Base-by-base conservation (phyloP, 1,140 invertebrate genomes). In the Scaptomyza montana region DNA sequence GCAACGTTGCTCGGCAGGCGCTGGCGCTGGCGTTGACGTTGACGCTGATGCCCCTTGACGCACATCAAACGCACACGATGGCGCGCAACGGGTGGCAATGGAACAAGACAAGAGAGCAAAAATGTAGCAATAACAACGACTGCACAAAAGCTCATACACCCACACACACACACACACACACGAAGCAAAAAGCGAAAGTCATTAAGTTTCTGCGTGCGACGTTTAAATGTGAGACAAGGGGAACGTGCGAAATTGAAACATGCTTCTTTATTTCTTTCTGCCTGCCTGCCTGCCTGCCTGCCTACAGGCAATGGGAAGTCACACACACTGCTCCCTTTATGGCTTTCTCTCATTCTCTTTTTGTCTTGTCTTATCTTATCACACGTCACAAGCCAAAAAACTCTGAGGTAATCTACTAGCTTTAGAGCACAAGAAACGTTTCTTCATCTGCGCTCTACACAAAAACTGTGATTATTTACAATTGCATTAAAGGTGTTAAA, bases 401-500 rank as follows among this genome's bases (percentile, higher is more conserved):
- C 30, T 33, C 13, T 51, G 9, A 67, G 47, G n/a, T 43, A 67
- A 67, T 59, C 55, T 30, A 30, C 2, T 6, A 36, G 30, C 30
- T 7, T 30, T 25, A 4, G 21, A 30, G 30, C 30, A 33, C 33
- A 36, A 36, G 7, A 36, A 36, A 36, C 6, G 5, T n/a, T 64
- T n/a, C 8, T 45, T 30, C n/a, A 6, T 19, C 10, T 43, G 7
- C n/a, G 1, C 46, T 53, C 2, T 10, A 16, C 9, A 16, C 4
- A 33, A 21, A 47, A 41, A 16, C 16, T 16, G 16, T 16, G 16
- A 67, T 50, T 51, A 67, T 51, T 59, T 59, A 49, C 54, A 67
- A 50, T 41, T 49, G 63, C 51, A 66, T 41, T 9, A 8, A 12
- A 85, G 69, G 81, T 74, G 81, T 75, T 75, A 86, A 86, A 72